Percentiles rank a stretch among this genome's conserved stretches.
These are phyloP conservation scores for Sternarchorhynchus goeldii DNA, from an alignment of 2,797 vertebrate species.

Conservation along the genomic window DNA sequence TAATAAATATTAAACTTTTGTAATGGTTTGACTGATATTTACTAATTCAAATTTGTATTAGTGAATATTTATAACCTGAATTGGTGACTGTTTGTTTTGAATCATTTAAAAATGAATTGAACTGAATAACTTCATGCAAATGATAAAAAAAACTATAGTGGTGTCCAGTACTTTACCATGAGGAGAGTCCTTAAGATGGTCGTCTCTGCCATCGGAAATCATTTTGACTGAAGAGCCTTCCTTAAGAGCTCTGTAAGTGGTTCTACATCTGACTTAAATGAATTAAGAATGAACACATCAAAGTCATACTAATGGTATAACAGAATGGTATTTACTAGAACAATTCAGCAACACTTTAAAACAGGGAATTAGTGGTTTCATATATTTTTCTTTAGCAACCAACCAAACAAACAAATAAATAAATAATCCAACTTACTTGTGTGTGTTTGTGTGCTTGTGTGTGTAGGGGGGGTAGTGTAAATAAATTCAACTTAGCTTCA, in stretches of 20 bases:
- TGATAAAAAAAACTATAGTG: conserved; percentile 29
- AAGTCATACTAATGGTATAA: conserved; percentile 48
- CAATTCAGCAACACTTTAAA: conserved; percentile 28
- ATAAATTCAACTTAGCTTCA: conserved; percentile 66
- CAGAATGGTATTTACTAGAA: conserved; percentile 40
- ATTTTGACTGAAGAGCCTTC: conserved; percentile 56
- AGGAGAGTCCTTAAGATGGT: conserved; percentile 49
- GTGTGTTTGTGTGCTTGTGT: not conserved
- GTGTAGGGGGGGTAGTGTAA: conserved; percentile 51
- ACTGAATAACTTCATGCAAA: conserved; percentile 29
- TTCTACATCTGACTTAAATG: conserved; percentile 65
- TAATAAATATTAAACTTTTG: not conserved
- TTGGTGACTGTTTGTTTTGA: not conserved
- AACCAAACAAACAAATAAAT: conserved; percentile 52
- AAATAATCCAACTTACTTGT: conserved; percentile 64
- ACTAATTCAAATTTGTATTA: not conserved
- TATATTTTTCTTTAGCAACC: conserved; percentile 41
- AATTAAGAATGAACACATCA: conserved; percentile 67
- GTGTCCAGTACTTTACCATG: conserved; percentile 34
- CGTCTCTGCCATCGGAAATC: conserved; percentile 45
- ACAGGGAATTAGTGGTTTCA: conserved; percentile 39
- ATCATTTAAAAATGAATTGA: conserved; percentile 23
- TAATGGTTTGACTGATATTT: not conserved
- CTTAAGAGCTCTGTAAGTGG: conserved; percentile 68
- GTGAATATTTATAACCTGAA: not conserved